Evolutionary conservation across 1,140 invertebrate species (phyloP), one percentile per base, ranked within the genome.

Genomic region (Drosophila neocordata): DNA sequence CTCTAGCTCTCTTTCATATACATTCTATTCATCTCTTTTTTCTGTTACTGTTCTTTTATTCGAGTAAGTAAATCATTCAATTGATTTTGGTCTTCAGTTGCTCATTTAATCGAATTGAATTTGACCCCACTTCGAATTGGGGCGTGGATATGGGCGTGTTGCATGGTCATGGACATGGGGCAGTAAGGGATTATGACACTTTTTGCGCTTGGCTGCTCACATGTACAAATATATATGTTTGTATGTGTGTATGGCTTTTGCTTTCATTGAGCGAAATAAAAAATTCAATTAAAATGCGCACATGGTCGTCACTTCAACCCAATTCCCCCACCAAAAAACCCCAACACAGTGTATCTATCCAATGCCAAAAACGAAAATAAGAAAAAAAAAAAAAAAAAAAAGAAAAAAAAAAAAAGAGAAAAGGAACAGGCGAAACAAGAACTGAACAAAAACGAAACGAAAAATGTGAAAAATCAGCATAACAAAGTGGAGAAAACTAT

Each of bases 231-330:
- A 35, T 35, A 44, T 4, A 1, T 44, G 11, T 2, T 3, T 44
- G 20, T 48, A 9, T 48, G 20, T 48, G n/a, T 48, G n/a, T 8
- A 48, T 48, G 73, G 73, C 82, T 81, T 73, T 78, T 78, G 78
- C 82, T 82, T 85, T 87, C 76, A 87, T 78, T 82, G 82, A 81
- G 60, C 61, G 65, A 82, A 78, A 87, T 88, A 80, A 88, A 88
- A 88, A 87, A 87, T 88, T 87, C 82, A 87, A 87, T 87, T 87
- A 87, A 88, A 88, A 77, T 79, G 72, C 79, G 70, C 78, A 88
- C 69, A 75, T 73, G 81, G 61, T 81, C 64, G 58, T 60, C 34
- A 20, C 55, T 34, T 34, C n/a, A 55, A 11, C 56, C 24, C 35
- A 37, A 65, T 34, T 41, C 38, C 53, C 35, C 31, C 6, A 2